Conservation (phyloP, 2,888 invertebrate species). For the Drosophila siamana region DNA sequence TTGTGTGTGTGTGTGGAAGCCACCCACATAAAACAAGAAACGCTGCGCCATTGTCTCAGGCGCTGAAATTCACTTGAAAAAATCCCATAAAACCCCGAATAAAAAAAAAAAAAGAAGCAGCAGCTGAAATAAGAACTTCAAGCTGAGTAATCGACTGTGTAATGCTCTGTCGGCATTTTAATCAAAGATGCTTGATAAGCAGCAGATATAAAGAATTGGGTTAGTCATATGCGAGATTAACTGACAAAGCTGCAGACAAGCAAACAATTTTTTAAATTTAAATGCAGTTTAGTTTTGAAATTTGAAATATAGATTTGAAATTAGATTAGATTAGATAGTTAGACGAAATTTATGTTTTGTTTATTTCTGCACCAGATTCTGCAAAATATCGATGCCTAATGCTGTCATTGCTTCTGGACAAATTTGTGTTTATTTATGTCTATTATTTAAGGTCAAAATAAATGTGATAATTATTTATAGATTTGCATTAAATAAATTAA, state of each 20-base stretch:
- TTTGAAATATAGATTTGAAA: too few relatives aligned
- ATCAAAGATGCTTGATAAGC: neutral
- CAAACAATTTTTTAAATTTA: too few relatives aligned
- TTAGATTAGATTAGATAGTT: too few relatives aligned
- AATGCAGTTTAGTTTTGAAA: too few relatives aligned
- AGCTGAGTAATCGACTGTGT: slow-evolving; percentile 28
- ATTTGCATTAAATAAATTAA: too few relatives aligned
- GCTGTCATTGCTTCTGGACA: too few relatives aligned
- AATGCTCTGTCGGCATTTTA: slow-evolving; percentile 46
- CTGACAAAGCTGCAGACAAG: neutral
- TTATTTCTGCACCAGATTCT: too few relatives aligned
- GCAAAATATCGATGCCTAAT: too few relatives aligned
- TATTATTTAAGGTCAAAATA: too few relatives aligned
- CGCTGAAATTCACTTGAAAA: slow-evolving; percentile 78
- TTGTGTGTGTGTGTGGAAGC: slow-evolving; percentile 48
- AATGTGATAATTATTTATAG: too few relatives aligned
- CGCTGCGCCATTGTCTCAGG: slow-evolving; percentile 66
- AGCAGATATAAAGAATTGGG: neutral
- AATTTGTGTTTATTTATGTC: too few relatives aligned
- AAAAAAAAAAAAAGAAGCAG: slow-evolving; percentile 15
- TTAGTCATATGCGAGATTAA: neutral
- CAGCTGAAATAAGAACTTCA: slow-evolving; percentile 37
- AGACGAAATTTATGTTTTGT: too few relatives aligned
- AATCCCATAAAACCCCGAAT: slow-evolving; percentile 54
- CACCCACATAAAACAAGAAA: slow-evolving; percentile 78